These are phyloP conservation scores for Actinemys pallida DNA, from an alignment of 2,113 vertebrate species.

Conservation along the genomic window DNA sequence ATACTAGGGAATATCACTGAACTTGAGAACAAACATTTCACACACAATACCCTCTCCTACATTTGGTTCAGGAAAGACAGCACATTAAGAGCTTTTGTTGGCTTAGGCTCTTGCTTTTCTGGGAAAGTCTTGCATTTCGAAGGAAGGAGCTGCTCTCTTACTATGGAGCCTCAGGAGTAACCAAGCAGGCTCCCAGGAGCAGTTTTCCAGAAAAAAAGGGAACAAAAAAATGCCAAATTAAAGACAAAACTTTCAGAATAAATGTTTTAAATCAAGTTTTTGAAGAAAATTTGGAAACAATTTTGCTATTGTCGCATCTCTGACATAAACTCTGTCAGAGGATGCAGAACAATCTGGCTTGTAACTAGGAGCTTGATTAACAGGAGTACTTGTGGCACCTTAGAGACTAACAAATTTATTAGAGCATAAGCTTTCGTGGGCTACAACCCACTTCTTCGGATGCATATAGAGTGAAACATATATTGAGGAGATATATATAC, in stretches of 20 bases:
- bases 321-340: neutral
- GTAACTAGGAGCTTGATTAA: neutral
- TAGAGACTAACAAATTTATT: no score
- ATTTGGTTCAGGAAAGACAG: slow-evolving; percentile 9
- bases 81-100: neutral
- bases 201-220: slow-evolving; percentile 1
- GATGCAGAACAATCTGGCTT: neutral
- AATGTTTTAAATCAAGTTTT: neutral
- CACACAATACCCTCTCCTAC: neutral
- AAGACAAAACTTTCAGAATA: neutral
- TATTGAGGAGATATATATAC: no score
- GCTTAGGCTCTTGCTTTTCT: neutral
- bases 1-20: neutral
- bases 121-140: slow-evolving; percentile 8
- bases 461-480: no score
- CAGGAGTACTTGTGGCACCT: no score
- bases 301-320: neutral
- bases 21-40: neutral
- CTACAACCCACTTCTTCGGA: no score
- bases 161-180: neutral
- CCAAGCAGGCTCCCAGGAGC: neutral
- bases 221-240: neutral
- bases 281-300: slow-evolving; percentile 9
- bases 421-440: no score
- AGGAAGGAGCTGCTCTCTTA: neutral